Evolutionary conservation across 2,888 invertebrate species (phyloP).

Genomic region (Dasypogon diadema): DNA sequence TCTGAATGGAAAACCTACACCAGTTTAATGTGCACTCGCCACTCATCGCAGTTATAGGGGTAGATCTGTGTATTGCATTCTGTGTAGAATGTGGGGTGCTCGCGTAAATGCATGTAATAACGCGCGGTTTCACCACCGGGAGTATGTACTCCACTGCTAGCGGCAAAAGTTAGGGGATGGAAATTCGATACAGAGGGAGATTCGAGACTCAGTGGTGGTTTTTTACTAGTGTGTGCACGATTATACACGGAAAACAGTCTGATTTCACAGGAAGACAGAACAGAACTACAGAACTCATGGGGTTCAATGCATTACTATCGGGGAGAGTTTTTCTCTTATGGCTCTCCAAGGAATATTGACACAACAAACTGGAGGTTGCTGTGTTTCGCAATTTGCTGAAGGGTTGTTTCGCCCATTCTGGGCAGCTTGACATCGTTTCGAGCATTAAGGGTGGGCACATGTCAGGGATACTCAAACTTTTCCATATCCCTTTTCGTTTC

Average conservation of each 20-base stretch:
- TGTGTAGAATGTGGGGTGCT: not conserved
- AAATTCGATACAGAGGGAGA: slow-evolving; percentile 31
- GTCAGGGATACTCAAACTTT: not conserved
- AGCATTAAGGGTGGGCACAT: not conserved
- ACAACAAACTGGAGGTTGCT: slow-evolving; percentile 37
- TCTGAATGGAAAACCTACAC: slow-evolving; percentile 37
- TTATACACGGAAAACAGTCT: slow-evolving; percentile 10
- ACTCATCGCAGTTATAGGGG: not conserved
- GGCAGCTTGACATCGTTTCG: not conserved
- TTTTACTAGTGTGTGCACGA: not conserved
- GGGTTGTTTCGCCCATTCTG: not conserved
- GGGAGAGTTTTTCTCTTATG: slow-evolving; percentile 5
- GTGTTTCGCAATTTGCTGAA: slow-evolving; percentile 6
- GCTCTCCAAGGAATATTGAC: slow-evolving; percentile 30
- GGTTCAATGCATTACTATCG: slow-evolving; percentile 12
- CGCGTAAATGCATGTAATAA: slow-evolving; percentile 21
- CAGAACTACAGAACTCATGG: not conserved
- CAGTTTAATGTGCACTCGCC: not conserved
- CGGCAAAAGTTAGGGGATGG: not conserved
- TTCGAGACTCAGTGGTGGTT: not conserved
- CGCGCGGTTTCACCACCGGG: slow-evolving; percentile 20
- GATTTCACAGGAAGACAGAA: not conserved
- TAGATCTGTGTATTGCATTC: slow-evolving; percentile 6
- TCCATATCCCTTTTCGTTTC: too few species aligned
- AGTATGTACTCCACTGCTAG: slow-evolving; percentile 7